Evolutionary conservation across 2,113 vertebrate genomes (phyloP), one percentile per base, ranked within the genome.

Genomic region (Callipepla californica): DNA sequence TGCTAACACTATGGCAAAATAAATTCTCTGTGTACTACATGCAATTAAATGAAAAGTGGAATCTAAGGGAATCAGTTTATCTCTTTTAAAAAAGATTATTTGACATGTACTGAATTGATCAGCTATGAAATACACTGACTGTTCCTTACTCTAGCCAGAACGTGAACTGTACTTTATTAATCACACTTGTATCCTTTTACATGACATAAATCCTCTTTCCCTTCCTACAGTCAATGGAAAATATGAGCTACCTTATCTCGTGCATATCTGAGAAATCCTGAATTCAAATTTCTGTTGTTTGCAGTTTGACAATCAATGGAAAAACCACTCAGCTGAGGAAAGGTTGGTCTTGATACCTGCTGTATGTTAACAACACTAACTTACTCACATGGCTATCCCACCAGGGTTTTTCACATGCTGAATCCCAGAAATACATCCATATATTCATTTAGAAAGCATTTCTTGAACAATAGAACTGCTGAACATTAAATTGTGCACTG

Each of bases 41-140:
- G 73, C 11, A 92, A 96, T 96, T 94, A 96, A 81, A 26, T 91
- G 63, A 69, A 80, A 80, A 94, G 65, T 65, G 34, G 88, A 96
- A 96, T 91, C 53, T 70, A 61, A 78, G 85, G 76, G 82, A 65
- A 93, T 59, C 66, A 44, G 68, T 81, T 55, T 55, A 28, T 70
- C 92, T n/a, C 62, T 68, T 82, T 89, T 25, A 30, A 86, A 89
- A 92, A 93, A 58, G 17, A 79, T 91, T 32, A 72, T 87, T 85
- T 87, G 59, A 61, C 38, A 34, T 15, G 50, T 7, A 68, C 34
- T 78, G 77, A 92, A 89, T 74, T 67, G 62, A 96, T 85, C 78
- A 53, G 17, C 89, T 58, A 48, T 17, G 36, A 90, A 59, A 62
- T 72, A 81, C 75, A 5, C 10, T 10, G 65, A 55, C 25, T 72